Conservation (phyloP, 1,140 invertebrate species). For the Drosophila mojavensis region DNA sequence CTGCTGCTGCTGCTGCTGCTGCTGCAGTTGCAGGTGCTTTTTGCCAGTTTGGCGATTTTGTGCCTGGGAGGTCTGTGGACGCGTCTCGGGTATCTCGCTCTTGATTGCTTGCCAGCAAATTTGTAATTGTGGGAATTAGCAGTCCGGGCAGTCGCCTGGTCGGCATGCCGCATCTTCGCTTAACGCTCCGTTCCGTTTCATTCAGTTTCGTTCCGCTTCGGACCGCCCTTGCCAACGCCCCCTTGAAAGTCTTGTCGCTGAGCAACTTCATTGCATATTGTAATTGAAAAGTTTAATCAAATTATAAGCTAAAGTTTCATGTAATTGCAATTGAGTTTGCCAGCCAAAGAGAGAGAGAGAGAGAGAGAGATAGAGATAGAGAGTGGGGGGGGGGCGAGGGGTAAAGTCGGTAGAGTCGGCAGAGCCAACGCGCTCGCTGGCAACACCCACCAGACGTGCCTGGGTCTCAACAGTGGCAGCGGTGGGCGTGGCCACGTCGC, state of each 20-base stretch:
- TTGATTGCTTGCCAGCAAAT: conserved; percentile 80
- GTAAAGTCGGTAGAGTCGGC: neutral
- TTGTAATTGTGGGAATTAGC: conserved; percentile 80
- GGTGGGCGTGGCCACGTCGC: conserved; percentile 37
- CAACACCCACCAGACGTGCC: conserved; percentile 59
- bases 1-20: neutral
- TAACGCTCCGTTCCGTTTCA: neutral
- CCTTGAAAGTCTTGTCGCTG: conserved; percentile 11
- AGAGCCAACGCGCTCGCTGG: conserved; percentile 14
- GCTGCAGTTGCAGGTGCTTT: conserved; percentile 37
- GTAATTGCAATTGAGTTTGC: conserved; percentile 73
- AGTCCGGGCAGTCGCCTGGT: conserved; percentile 45
- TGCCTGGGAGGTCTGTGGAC: conserved; percentile 38
- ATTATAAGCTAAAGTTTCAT: conserved; percentile 77
- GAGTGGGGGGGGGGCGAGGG: neutral
- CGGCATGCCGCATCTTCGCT: neutral
- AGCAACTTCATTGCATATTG: conserved; percentile 79
- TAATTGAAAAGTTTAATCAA: conserved; percentile 82
- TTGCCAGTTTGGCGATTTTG: conserved; percentile 9
- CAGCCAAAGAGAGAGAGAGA: neutral
- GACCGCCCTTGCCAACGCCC: neutral
- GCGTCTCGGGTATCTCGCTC: conserved; percentile 36
- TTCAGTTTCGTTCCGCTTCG: neutral
- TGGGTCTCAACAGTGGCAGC: neutral
- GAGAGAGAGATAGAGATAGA: neutral